phyloP scores from a whole-genome alignment of 2,888 invertebrate genomes.

The Rambutsinella grinnellia region DNA sequence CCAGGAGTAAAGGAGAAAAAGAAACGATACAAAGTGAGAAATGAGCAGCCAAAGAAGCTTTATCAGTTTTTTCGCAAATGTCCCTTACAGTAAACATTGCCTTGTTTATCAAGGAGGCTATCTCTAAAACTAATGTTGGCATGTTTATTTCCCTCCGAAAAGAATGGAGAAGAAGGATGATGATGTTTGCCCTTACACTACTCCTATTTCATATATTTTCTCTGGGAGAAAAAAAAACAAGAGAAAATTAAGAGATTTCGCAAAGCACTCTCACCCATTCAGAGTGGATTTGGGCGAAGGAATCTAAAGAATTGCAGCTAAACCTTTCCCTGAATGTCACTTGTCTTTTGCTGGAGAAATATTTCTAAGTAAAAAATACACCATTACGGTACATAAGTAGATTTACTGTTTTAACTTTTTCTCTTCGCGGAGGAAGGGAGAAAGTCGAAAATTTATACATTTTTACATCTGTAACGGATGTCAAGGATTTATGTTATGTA shows the following conservation, averaged over 20 bases:
- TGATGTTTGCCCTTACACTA: neutral
- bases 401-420: neutral
- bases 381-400: neutral
- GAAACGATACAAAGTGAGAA: slow-evolving; percentile 39
- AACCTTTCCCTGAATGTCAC: neutral
- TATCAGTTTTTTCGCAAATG: slow-evolving; percentile 40
- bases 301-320: neutral
- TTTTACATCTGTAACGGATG: neutral
- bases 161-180: neutral
- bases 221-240: neutral
- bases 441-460: slow-evolving; percentile 3
- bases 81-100: slow-evolving; percentile 16
- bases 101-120: slow-evolving; percentile 6
- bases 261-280: too few relatives aligned
- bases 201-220: neutral
- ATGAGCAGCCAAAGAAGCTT: slow-evolving; percentile 41
- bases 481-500: neutral
- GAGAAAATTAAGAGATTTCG: too few relatives aligned
- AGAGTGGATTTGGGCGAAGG: neutral
- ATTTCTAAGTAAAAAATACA: neutral
- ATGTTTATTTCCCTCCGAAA: slow-evolving; percentile 40
- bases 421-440: too few relatives aligned
- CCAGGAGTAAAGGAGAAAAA: neutral
- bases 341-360: neutral
- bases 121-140: slow-evolving; percentile 40